These are phyloP conservation scores for Semicossyphus pulcher DNA, from an alignment of 2,113 vertebrate species.

Conservation along the genomic window DNA sequence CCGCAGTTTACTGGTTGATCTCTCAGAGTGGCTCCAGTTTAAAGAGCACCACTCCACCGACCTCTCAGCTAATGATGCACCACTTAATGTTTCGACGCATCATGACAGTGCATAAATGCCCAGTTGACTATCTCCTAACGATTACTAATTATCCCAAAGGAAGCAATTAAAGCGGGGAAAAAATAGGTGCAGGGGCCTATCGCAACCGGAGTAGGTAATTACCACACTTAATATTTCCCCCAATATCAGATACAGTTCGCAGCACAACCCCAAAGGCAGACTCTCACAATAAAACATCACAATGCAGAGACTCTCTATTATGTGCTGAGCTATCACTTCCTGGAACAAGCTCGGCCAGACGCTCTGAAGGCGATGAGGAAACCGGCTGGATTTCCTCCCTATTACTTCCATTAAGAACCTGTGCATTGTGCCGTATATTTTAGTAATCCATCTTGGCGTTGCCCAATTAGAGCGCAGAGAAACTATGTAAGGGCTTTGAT, in stretches of 20 bases:
- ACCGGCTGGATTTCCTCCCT: conserved; percentile 32
- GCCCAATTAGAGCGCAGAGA: conserved; percentile 57
- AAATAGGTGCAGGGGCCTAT: conserved; percentile 57
- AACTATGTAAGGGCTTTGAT: conserved; percentile 42
- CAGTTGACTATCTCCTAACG: conserved; percentile 75
- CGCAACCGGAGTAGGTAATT: conserved; percentile 74
- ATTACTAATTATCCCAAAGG: conserved; percentile 79
- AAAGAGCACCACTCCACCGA: conserved; percentile 57
- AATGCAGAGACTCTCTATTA: conserved; percentile 47
- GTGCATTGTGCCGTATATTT: conserved; percentile 48
- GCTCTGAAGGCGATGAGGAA: conserved; percentile 30
- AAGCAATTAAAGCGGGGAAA: conserved; percentile 72
- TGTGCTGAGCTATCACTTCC: conserved; percentile 57
- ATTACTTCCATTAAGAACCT: conserved; percentile 48
- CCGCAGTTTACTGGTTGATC: conserved; percentile 12
- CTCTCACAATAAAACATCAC: conserved; percentile 56
- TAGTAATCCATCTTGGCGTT: conserved; percentile 40
- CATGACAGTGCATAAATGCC: conserved; percentile 67
- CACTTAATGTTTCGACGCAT: conserved; percentile 54
- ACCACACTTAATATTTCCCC: conserved; percentile 72
- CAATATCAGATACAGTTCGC: conserved; percentile 70
- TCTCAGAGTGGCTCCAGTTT: conserved; percentile 23
- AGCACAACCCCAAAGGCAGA: conserved; percentile 58
- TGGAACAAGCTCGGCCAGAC: conserved; percentile 43
- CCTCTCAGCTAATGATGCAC: conserved; percentile 71